Base-by-base conservation (phyloP, 1,140 invertebrate species). In the Chlorops oryzae region DNA sequence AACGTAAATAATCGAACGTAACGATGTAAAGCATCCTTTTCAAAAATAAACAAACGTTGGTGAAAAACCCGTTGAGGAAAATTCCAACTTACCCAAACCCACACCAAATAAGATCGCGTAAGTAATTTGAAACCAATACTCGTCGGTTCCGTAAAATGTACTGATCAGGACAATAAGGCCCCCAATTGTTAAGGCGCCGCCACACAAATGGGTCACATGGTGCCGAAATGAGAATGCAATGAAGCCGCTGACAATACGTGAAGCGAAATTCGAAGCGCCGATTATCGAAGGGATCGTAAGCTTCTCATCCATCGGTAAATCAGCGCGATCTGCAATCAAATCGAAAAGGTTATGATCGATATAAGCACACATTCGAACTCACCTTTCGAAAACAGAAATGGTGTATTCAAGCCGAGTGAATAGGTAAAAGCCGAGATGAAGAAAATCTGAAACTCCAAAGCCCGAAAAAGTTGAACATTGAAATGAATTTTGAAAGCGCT, bases 101-200 rank as follows among this genome's bases (percentile, higher is more conserved):
- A 96, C 74, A 35, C 94, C 95, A 73, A 95, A 98, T 3, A 87
- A 67, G 2, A 81, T 73, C 12, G 85, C 82, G 63, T 92, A 96
- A 34, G 80, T 71, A 57, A 78, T 87, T 65, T 84, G 94, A 72
- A 77, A 90, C 51, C 64, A 64, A 6, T 65, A 22, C 43, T 56
- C 7, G 42, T 64, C 41, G 12, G 25, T 22, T 17, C 65, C 65
- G 39, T 43, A 62, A 39, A 69, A 69, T 15, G 65, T 63, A 38
- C 65, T 68, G 1, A 44, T 5, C 2, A 63, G 43, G 3, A 63
- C 59, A 3, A 51, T 25, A 2, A 32, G 0, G 7, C 65, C 65
- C 6, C 65, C 65, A 17, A 64, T 58, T 10, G 62, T 22, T 50
- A 68, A 34, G 18, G 65, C 65, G 0, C 50, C 51, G 3, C 65